Percentiles rank a stretch among this genome's conserved stretches.
Conservation (phyloP, 2,113 vertebrate species). For the Labeo rohita region DNA sequence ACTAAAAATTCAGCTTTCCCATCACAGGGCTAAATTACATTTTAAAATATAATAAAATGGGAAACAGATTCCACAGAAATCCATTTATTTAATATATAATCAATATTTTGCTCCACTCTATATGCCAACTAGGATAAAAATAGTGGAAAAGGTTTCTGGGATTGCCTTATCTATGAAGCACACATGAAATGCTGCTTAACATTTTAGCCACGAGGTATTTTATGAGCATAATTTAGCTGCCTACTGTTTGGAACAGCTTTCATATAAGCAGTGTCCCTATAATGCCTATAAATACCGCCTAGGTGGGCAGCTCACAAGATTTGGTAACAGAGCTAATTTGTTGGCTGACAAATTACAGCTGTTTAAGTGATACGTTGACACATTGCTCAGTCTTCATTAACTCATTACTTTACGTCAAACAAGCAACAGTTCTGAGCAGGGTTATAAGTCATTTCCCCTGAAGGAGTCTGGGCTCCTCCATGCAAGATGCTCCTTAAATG, state of each 20-base stretch:
- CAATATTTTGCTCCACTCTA: background rate
- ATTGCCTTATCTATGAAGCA: background rate
- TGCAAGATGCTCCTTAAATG: background rate
- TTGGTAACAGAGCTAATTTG: conserved; percentile 8
- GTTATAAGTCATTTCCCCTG: background rate
- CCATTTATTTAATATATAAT: background rate
- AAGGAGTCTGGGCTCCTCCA: background rate
- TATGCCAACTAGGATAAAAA: background rate
- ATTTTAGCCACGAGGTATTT: conserved; percentile 15
- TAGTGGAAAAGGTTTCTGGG: conserved; percentile 39
- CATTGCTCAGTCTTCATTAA: background rate
- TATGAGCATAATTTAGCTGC: background rate
- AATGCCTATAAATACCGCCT: conserved; percentile 6
- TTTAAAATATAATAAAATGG: background rate
- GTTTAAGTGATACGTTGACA: background rate
- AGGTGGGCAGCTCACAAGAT: background rate
- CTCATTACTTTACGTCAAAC: conserved; percentile 1
- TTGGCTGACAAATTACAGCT: conserved; percentile 20
- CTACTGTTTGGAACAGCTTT: conserved; percentile 10
- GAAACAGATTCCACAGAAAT: background rate
- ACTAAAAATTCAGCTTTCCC: background rate
- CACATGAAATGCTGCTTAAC: conserved; percentile 15
- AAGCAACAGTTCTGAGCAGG: conserved; percentile 10
- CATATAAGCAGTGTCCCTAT: background rate
- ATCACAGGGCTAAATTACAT: background rate